phyloP scores from a whole-genome alignment of 2,113 vertebrate species.

The Nematolebias whitei region DNA sequence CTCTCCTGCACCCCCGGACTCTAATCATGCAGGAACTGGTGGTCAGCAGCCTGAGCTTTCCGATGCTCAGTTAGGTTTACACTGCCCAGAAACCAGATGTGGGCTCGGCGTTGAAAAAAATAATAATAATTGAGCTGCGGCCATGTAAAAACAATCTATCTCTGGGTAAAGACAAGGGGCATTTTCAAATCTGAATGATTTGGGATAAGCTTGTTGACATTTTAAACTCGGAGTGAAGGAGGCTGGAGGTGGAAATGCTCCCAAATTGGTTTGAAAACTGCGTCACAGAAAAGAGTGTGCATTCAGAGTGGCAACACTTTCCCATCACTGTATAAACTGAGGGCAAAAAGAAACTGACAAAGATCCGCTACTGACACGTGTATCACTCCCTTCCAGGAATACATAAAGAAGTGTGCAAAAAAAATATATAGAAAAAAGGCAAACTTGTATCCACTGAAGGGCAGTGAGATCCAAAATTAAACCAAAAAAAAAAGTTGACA shows the following conservation, averaged over 20 bases:
- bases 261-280: slow-evolving; percentile 62
- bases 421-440: slow-evolving; percentile 39
- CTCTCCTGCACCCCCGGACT: slow-evolving; percentile 56
- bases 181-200: slow-evolving; percentile 64
- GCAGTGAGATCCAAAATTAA: no score
- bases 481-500: no score
- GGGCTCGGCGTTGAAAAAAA: slow-evolving; percentile 59
- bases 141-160: slow-evolving; percentile 72
- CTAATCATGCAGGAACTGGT: slow-evolving; percentile 63
- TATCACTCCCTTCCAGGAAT: slow-evolving; percentile 51
- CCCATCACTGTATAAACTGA: slow-evolving; percentile 57
- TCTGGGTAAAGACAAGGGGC: slow-evolving; percentile 65
- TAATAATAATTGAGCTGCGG: slow-evolving; percentile 65
- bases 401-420: slow-evolving; percentile 42
- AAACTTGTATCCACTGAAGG: slow-evolving; percentile 1
- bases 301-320: slow-evolving; percentile 58
- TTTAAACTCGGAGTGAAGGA: slow-evolving; percentile 55
- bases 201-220: slow-evolving; percentile 67
- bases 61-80: slow-evolving; percentile 68
- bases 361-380: slow-evolving; percentile 55
- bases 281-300: slow-evolving; percentile 53
- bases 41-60: slow-evolving; percentile 67
- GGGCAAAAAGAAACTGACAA: slow-evolving; percentile 61
- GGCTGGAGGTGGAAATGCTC: slow-evolving; percentile 63
- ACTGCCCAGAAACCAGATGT: slow-evolving; percentile 77